Percentiles rank a stretch among this genome's conserved stretches.
These are phyloP conservation scores for Prochilodus magdalenae DNA, from an alignment of 2,113 vertebrate genomes.

Conservation along the genomic window DNA sequence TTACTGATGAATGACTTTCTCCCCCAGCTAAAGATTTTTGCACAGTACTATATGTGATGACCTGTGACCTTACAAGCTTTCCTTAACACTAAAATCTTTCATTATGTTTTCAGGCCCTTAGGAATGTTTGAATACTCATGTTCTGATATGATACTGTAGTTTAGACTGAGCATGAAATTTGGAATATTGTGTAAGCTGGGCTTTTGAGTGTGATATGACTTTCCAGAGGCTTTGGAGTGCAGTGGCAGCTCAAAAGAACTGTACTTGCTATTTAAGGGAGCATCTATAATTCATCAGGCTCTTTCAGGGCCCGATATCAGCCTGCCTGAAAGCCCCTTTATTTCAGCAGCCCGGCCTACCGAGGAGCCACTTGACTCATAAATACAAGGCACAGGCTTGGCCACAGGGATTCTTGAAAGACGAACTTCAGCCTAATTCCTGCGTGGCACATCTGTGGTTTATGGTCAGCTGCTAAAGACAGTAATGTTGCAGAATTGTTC, in stretches of 20 bases:
- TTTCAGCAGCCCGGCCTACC: conserved; percentile 23
- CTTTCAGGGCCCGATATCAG: conserved; percentile 62
- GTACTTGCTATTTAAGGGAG: conserved; percentile 72
- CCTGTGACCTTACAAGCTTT: background rate
- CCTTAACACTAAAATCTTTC: too few relatives aligned
- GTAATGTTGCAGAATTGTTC: too few relatives aligned
- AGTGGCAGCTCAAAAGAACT: conserved; percentile 13
- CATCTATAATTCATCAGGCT: conserved; percentile 78
- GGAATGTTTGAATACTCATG: background rate
- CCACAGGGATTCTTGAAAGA: background rate
- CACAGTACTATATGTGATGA: too few relatives aligned
- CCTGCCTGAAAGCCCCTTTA: conserved; percentile 67
- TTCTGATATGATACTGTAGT: background rate
- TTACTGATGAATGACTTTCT: too few relatives aligned
- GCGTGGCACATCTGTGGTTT: background rate
- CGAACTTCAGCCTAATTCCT: background rate
- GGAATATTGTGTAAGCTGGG: background rate
- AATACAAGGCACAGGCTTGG: background rate
- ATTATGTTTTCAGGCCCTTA: background rate
- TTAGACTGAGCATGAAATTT: background rate
- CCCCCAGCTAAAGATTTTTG: too few relatives aligned
- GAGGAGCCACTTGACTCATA: conserved; percentile 31
- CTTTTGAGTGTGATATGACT: background rate
- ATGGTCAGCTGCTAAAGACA: background rate
- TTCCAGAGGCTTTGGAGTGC: background rate